Evolutionary conservation across 2,888 invertebrate genomes (phyloP).

Genomic region (Mythimna pallens): DNA sequence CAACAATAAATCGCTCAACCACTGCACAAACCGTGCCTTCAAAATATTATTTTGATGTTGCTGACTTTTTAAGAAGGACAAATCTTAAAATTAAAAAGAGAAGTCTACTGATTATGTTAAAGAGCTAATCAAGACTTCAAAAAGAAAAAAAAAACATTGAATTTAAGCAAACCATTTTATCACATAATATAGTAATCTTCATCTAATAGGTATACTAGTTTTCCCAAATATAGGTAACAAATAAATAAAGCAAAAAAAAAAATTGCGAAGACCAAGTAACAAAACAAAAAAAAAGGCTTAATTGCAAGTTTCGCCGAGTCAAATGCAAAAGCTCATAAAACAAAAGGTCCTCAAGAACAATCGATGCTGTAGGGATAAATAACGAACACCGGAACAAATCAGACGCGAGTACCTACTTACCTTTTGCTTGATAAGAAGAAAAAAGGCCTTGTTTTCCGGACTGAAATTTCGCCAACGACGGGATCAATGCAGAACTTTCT

Average conservation of each 20-base stretch:
- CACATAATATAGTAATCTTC: no score
- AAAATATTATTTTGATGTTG: no score
- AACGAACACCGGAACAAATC: conserved; percentile 81
- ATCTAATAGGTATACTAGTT: no score
- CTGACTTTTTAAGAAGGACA: no score
- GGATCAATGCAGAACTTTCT: conserved; percentile 76
- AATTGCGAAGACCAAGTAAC: background rate
- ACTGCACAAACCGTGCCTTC: no score
- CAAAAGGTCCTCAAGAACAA: conserved; percentile 72
- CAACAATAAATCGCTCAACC: no score
- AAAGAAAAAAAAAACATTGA: no score
- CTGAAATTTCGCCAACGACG: conserved; percentile 71
- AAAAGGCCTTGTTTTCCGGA: conserved; percentile 67
- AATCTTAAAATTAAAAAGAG: no score
- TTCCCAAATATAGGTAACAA: no score
- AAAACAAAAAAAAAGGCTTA: conserved; percentile 47
- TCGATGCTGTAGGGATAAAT: conserved; percentile 72
- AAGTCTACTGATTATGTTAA: background rate
- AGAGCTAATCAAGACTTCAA: background rate
- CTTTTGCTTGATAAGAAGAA: conserved; percentile 74
- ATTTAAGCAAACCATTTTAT: no score
- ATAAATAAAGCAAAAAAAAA: background rate
- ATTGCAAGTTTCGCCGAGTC: conserved; percentile 65
- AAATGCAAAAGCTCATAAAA: conserved; percentile 58
- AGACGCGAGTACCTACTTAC: conserved; percentile 71